Base-by-base conservation (phyloP, 2,888 invertebrate species). In the Adelognathus sp. region DNA sequence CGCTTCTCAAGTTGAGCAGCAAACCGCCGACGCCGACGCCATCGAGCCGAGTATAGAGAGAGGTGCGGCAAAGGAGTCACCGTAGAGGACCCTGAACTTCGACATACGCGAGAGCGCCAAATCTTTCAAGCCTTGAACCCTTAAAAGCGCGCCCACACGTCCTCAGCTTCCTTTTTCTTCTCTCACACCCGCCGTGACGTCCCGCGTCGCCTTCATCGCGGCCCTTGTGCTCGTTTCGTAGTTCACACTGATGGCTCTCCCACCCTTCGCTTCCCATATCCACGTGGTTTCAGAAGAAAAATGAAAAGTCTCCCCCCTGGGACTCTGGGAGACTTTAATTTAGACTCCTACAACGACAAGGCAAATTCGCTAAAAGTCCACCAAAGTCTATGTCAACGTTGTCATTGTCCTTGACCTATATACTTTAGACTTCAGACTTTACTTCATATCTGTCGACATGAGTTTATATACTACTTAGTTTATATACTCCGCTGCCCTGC, bases 1-100 rank as follows among this genome's bases (percentile, higher is more conserved):
- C 80, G 80, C 80, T 83, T 81, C 80, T 82, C 80, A 81, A 82
- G 80, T 82, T 76, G 70, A 76, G 76, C 79, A 80, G 70, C 80
- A 76, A n/a, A 81, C 76, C 77, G 74, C 72, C 81, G 78, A 67
- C 52, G 66, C 60, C 44, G 39, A 14, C 36, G 71, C 71, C 39
- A 46, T 39, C 21, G 21, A 21, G 21, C 24, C 46, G n/a, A 36
- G 78, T 79, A 70, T 46, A 60, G 27, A 21, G 60, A 67, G 60
- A 63, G 54, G 36, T 56, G 56, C 58, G 70, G 31, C 54, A 50
- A 14, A 52, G 29, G 67, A 58, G 56, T 14, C 14, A 31, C 41
- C 44, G 54, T 39, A 36, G 41, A 33, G 27, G 61, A 71, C 79
- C 79, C 70, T 79, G 79, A 79, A 79, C 76, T 76, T 80, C 70